Evolutionary conservation across 2,797 vertebrate species (phyloP), one percentile per base, ranked within the genome.

Genomic region (Erithacus rubecula): DNA sequence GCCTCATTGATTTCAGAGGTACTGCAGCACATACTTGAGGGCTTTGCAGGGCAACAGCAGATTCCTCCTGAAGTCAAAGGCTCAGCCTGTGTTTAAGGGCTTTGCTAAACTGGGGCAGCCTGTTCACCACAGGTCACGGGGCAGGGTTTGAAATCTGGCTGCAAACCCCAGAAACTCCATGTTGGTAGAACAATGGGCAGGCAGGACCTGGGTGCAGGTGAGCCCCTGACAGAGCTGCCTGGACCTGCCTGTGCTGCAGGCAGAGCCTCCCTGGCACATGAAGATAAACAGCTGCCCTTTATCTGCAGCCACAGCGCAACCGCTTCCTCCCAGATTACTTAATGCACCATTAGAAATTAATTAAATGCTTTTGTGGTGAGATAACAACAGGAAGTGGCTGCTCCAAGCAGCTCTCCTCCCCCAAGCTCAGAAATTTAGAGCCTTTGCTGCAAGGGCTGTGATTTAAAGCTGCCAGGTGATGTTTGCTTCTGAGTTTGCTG

Each of bases 291-390:
- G 87, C 94, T 90, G 93, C 91, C 93, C 87, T 93, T 93, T 87
- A 94, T 94, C 95, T 96, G 87, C 91, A 91, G 91, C 91, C 70
- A 75, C 94, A 88, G 87, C 9, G 2, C 88, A 92, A 89, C 90
- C 23, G 18, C 91, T 96, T 95, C 89, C 95, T 93, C 92, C 59
- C 11, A 0, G 70, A 82, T 94, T 82, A 87, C 89, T 96, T 91
- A 89, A 87, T 5, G 30, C 21, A 39, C 90, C 95, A 94, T 91
- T 93, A 94, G 93, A 93, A 95, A 96, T 96, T 96, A 96, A 96
- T 96, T 95, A 96, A 97, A 97, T 96, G 93, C 80, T 84, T 97
- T 24, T 96, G 95, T 0, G 74, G 94, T 96, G 93, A 96, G 95
- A 95, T 95, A 94, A 89, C 91, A 70, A 67, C 95, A 95, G 93